These are phyloP conservation scores for Coleophora deauratella DNA, from an alignment of 2,888 invertebrate species.

Conservation along the genomic window DNA sequence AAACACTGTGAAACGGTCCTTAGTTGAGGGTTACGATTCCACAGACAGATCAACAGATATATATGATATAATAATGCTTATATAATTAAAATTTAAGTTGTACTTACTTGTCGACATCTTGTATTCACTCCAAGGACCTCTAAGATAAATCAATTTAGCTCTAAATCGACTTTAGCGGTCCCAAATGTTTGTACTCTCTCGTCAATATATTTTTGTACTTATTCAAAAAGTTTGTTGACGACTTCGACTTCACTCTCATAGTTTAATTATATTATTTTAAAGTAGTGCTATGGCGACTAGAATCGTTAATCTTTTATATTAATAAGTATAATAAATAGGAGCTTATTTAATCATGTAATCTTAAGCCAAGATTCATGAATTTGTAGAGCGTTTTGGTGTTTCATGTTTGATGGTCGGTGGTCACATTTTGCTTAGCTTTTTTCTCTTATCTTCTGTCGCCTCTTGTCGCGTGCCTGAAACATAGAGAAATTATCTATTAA, in stretches of 20 bases:
- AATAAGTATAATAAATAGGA: conserved; percentile 59
- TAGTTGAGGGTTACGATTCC: no score
- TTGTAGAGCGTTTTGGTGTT: conserved; percentile 46
- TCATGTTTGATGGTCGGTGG: conserved; percentile 60
- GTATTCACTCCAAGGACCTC: conserved; percentile 45
- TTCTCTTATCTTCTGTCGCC: conserved; percentile 23
- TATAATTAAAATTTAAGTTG: background rate
- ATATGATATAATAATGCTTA: no score
- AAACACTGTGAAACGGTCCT: no score
- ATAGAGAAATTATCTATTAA: conserved; percentile 17
- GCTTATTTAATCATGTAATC: conserved; percentile 58
- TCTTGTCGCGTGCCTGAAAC: conserved; percentile 43
- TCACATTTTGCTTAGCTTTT: conserved; percentile 49
- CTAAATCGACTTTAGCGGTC: conserved; percentile 61
- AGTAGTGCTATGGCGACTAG: conserved; percentile 70
- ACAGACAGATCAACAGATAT: conserved; percentile 19
- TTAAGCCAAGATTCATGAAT: conserved; percentile 55
- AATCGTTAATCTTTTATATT: conserved; percentile 56
- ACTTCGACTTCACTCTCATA: conserved; percentile 29
- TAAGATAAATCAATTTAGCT: conserved; percentile 57
- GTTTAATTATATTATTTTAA: conserved; percentile 57
- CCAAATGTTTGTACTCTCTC: conserved; percentile 53
- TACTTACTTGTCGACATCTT: conserved; percentile 67
- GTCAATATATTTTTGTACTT: conserved; percentile 55
- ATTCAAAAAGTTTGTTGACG: conserved; percentile 21